phyloP scores from a whole-genome alignment of 92 coral and sea anemone species.

The Virgularia gustaviana region DNA sequence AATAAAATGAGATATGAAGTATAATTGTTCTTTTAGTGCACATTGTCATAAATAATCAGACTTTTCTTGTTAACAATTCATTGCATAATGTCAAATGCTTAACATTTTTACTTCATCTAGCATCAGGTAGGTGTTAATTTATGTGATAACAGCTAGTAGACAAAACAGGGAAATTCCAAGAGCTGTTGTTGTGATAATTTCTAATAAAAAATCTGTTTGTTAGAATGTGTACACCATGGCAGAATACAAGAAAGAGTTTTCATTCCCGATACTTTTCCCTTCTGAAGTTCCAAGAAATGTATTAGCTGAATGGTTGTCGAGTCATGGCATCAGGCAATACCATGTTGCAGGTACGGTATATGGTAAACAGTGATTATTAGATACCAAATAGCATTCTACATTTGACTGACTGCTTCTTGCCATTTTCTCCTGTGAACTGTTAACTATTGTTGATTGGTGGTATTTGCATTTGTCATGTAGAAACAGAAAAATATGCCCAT shows the following conservation, averaged over 20 bases:
- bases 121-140: background rate
- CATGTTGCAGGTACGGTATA: constrained; percentile 79
- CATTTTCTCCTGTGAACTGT: too few species aligned
- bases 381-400: too few species aligned
- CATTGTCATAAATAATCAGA: too few species aligned
- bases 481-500: constrained; percentile 96
- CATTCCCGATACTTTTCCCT: constrained; percentile 80
- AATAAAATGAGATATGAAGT: background rate
- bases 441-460: too few species aligned
- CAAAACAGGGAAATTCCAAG: background rate
- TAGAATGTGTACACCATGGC: constrained; percentile 64
- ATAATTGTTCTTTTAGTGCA: background rate
- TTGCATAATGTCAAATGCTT: background rate
- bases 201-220: background rate
- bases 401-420: too few species aligned
- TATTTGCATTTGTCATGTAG: too few species aligned
- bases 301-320: constrained; percentile 88
- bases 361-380: background rate
- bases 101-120: background rate
- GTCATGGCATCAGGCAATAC: constrained; percentile 69
- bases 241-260: constrained; percentile 89
- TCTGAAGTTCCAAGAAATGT: constrained; percentile 93
- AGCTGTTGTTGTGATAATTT: background rate
- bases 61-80: too few species aligned
- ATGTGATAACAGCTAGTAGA: background rate